phyloP scores from a whole-genome alignment of 2,113 vertebrate species.

The Xiphophorus hellerii region DNA sequence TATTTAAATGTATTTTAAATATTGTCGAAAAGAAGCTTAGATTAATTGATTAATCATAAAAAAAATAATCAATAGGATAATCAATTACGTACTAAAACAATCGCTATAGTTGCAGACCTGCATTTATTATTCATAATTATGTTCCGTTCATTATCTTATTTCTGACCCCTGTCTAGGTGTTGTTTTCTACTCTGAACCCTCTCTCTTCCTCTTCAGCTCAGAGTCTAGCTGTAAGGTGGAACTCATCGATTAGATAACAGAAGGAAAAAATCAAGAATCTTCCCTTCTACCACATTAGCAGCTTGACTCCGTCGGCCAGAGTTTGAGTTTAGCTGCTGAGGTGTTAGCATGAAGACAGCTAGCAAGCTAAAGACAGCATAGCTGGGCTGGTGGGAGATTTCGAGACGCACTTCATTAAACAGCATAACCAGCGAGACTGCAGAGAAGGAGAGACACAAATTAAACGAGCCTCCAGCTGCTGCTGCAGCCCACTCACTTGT shows the following conservation, averaged over 20 bases:
- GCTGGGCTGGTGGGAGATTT: conserved; percentile 1
- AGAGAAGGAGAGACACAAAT: conserved; percentile 7
- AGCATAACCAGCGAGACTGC: not conserved
- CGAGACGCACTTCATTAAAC: conserved; percentile 2
- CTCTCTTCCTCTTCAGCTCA: not conserved
- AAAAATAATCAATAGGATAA: too few species aligned
- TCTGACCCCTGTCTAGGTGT: not conserved
- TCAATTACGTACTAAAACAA: too few species aligned
- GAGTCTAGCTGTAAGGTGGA: too few species aligned
- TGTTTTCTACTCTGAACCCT: not conserved
- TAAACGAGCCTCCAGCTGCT: conserved; percentile 22
- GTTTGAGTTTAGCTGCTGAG: conserved; percentile 13
- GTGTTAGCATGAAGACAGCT: conserved; percentile 2
- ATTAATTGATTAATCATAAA: too few species aligned
- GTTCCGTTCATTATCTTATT: not conserved
- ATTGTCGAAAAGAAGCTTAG: too few species aligned
- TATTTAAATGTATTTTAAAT: too few species aligned
- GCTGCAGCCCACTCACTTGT: conserved; percentile 30
- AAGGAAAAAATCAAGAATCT: not conserved
- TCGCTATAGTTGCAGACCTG: too few species aligned
- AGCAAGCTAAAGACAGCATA: not conserved
- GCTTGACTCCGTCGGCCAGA: not conserved
- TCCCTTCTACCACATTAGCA: not conserved
- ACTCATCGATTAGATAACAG: not conserved
- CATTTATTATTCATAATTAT: too few species aligned